Base-by-base conservation (phyloP, 2,797 vertebrate species). In the Okamejei kenojei region DNA sequence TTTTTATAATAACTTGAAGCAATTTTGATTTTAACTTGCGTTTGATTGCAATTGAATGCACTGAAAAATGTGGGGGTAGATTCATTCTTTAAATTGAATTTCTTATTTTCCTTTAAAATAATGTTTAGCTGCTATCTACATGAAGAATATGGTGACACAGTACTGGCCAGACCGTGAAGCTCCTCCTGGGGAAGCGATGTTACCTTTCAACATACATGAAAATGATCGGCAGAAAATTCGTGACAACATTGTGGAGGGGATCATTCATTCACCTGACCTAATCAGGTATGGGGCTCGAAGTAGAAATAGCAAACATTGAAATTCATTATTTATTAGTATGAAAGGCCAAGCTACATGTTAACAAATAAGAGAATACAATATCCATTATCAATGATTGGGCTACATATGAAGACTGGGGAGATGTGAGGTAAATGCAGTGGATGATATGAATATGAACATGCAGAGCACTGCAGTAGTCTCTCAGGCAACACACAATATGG, bases 61-160 rank as follows among this genome's bases (percentile, higher is more conserved):
- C 61, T 88, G 21, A 21, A 63, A 32, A 58, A 86, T 63, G n/a
- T 86, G 29, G n/a, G 3, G n/a, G 15, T 35, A 19, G 17, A 68
- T 68, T 63, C n/a, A 88, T 21, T 65, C 58, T 86, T 88, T 63
- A 35, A 68, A 68, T 68, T 88, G 15, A 88, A 45, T n/a, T 68
- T 68, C 63, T 9, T 7, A 23, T 32, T 38, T 90, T 73, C 29
- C 26, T 54, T 74, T 65, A 29, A 61, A 54, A 63, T 35, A 65
- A 77, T 11, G 8, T 86, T 65, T 93, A 99, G 98, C 98, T 94
- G 99, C 99, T 93, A 99, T 99, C 95, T 99, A 99, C 95, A 95
- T 99, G 96, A 99, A 99, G 97, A 99, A 99, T 96, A 99, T 99
- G 98, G 97, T 99, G 94, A 98, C 97, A 10, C 98, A 99, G 95